Conservation (phyloP, 2,797 vertebrate genomes). For the Adrianichthys oophorus region DNA sequence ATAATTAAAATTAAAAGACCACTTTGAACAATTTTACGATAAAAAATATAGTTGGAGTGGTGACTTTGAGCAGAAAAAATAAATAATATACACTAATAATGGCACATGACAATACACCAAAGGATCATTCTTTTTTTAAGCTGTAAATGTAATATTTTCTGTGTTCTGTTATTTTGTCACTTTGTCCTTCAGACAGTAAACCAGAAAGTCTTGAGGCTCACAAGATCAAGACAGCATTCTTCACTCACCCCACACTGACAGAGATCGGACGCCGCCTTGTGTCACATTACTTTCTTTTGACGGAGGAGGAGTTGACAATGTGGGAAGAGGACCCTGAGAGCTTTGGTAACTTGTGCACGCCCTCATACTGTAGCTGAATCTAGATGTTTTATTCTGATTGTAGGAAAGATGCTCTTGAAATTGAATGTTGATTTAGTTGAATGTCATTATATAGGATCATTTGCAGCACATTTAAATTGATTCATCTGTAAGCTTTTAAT, state of each 20-base stretch:
- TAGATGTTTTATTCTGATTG: constrained; percentile 19
- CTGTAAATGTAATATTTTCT: neutral
- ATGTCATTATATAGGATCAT: too few relatives aligned
- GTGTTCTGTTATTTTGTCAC: neutral
- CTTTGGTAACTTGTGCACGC: constrained; percentile 83
- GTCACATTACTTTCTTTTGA: constrained; percentile 94
- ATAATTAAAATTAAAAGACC: too few relatives aligned
- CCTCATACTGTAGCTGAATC: constrained; percentile 20
- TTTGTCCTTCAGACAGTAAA: constrained; percentile 84
- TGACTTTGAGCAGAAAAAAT: too few relatives aligned
- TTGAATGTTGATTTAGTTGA: too few relatives aligned
- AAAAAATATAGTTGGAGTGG: too few relatives aligned
- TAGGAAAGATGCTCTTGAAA: too few relatives aligned
- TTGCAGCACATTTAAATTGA: too few relatives aligned
- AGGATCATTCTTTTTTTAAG: too few relatives aligned
- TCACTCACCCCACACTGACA: constrained; percentile 91
- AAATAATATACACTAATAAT: too few relatives aligned
- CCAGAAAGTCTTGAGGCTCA: constrained; percentile 94
- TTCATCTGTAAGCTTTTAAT: too few relatives aligned
- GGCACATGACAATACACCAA: too few relatives aligned
- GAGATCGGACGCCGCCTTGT: constrained; percentile 94
- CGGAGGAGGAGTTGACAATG: constrained; percentile 92
- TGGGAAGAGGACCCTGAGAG: constrained; percentile 99
- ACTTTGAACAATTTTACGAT: too few relatives aligned
- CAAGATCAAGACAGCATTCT: constrained; percentile 93